These are phyloP conservation scores for Argyra leucocephala DNA, from an alignment of 2,888 invertebrate genomes.

Conservation along the genomic window DNA sequence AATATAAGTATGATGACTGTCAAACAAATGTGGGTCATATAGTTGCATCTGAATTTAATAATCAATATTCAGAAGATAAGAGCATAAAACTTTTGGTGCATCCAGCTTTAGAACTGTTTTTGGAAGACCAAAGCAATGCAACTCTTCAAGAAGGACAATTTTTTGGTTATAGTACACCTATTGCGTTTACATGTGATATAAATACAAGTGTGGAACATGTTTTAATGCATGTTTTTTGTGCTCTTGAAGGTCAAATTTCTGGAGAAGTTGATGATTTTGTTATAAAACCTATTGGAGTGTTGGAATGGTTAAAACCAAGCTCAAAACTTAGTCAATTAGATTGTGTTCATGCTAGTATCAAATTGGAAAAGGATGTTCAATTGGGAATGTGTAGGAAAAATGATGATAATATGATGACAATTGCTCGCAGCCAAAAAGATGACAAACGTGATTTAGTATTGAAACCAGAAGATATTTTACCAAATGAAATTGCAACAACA, in stretches of 20 bases:
- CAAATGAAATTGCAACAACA: slow-evolving; percentile 61
- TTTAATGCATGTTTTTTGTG: slow-evolving; percentile 71
- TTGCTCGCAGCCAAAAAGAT: slow-evolving; percentile 72
- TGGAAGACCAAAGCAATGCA: slow-evolving; percentile 46
- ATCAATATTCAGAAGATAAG: slow-evolving; percentile 65
- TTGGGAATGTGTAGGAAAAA: slow-evolving; percentile 57
- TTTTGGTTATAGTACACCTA: slow-evolving; percentile 51
- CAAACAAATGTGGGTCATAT: slow-evolving; percentile 80
- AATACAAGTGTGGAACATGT: slow-evolving; percentile 76
- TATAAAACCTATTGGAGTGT: slow-evolving; percentile 61
- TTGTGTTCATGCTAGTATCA: slow-evolving; percentile 87
- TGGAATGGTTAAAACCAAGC: slow-evolving; percentile 79
- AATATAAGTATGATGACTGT: slow-evolving; percentile 64
- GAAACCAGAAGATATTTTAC: slow-evolving; percentile 67
- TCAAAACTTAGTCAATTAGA: slow-evolving; percentile 81
- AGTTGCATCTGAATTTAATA: slow-evolving; percentile 76
- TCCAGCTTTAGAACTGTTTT: slow-evolving; percentile 43
- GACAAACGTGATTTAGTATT: slow-evolving; percentile 68
- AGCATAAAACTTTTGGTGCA: slow-evolving; percentile 84
- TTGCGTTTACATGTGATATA: slow-evolving; percentile 90
- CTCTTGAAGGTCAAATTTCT: slow-evolving; percentile 62
- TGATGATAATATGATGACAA: slow-evolving; percentile 56
- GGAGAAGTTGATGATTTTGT: slow-evolving; percentile 60
- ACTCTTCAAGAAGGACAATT: slow-evolving; percentile 32
- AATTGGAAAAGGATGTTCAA: slow-evolving; percentile 78